Base-by-base conservation (phyloP, 2,888 invertebrate genomes). In the Catocala fraxini region DNA sequence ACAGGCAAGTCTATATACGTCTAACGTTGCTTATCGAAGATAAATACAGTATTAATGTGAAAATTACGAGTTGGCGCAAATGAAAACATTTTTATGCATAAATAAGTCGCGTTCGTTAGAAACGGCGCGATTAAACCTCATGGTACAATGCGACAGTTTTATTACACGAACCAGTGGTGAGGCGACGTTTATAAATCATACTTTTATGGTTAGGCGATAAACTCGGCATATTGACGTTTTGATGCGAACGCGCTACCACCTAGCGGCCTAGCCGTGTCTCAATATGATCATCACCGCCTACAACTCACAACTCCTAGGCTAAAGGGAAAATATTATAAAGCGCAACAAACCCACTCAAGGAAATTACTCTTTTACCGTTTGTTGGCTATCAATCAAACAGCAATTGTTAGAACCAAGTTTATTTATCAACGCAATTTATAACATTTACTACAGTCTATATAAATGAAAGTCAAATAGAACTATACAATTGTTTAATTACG, bases 171-270 rank as follows among this genome's bases (percentile, higher is more conserved):
- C 82, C 83, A 80, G 87, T 83, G 83, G 86, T 82, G 78, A 85
- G 82, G 82, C 85, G 85, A 87, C 87, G 90, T 84, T 88, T 89
- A 89, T 91, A 91, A 91, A 91, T 91, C 91, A 91, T 87, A 86
- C 81, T 87, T 90, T 91, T 91, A 90, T 89, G 88, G 87, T 83
- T 88, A 87, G 76, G 84, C 89, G 84, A 91, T 91, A 90, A 89
- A 89, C 75, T 73, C 75, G 79, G 82, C 83, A 73, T 82, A 81
- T 80, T 59, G 75, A 68, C 59, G 71, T 53, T 49, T 47, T 57
- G 63, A 66, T 63, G 70, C 56, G 64, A 77, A 59, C 52, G 65
- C 7, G 1, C 6, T 39, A 39, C 35, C 7, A 39, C 35, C 35
- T 9, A 39, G 35, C 35, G 9, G 9, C 35, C 35, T 7, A 15